Evolutionary conservation across 2,113 vertebrate species (phyloP).

Genomic region (Emydura subglobosa): DNA sequence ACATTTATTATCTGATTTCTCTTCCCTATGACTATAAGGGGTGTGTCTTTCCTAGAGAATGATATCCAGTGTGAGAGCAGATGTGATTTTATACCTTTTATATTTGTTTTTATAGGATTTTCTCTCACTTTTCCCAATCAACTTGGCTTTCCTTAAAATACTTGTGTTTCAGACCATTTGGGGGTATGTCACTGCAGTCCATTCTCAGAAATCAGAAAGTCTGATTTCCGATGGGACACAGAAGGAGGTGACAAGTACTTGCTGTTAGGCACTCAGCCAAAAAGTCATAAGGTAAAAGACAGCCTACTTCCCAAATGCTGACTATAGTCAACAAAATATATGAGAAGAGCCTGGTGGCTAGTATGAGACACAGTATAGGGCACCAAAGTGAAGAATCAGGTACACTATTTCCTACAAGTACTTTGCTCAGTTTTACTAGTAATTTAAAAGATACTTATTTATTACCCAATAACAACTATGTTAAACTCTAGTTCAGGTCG

Average conservation of each 20-base stretch:
- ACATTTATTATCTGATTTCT: rapidly evolving
- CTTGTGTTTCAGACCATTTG: neutral
- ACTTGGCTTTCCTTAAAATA: neutral
- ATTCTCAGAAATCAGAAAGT: neutral
- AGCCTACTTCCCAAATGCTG: neutral
- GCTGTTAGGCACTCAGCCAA: neutral
- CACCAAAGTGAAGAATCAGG: neutral
- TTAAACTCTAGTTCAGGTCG: neutral
- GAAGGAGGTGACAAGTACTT: neutral
- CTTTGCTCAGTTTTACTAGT: neutral
- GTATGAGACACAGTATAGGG: neutral
- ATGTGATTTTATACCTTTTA: neutral
- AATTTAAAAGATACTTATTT: neutral
- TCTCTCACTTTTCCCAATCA: neutral
- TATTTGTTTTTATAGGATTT: neutral
- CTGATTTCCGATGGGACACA: neutral
- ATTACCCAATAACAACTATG: neutral
- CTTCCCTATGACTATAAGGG: neutral
- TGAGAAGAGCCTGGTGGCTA: neutral
- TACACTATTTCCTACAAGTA: neutral
- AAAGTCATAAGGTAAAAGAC: neutral
- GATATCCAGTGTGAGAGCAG: neutral
- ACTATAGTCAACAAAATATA: neutral
- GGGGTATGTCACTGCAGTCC: neutral
- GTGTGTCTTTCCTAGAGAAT: neutral